Conservation (phyloP, 2,888 invertebrate species). For the Mystacides longicornis region DNA sequence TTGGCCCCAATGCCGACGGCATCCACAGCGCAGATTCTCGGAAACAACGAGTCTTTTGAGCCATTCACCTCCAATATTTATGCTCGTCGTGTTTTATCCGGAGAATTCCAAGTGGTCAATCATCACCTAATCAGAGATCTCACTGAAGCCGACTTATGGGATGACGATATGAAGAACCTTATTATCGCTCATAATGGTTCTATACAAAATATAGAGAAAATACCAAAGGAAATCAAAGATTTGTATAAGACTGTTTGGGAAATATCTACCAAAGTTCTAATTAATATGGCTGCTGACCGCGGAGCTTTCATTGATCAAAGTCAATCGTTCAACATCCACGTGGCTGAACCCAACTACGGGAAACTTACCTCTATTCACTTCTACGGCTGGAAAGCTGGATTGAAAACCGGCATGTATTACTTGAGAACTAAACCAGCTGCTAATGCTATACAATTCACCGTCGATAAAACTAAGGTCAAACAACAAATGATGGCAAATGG, state of each 20-base stretch:
- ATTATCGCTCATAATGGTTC: conserved; percentile 90
- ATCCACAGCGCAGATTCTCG: conserved; percentile 97
- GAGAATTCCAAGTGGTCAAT: conserved; percentile 95
- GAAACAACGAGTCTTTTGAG: conserved; percentile 97
- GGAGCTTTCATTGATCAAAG: conserved; percentile 99
- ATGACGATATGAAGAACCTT: conserved; percentile 90
- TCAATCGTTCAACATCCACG: conserved; percentile 95
- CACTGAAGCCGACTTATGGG: conserved; percentile 87
- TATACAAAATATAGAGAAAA: conserved; percentile 76
- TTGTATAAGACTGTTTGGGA: conserved; percentile 98
- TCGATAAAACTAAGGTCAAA: conserved; percentile 65
- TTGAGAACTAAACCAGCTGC: conserved; percentile 93
- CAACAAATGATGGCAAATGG: conserved; percentile 29
- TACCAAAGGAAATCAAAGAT: conserved; percentile 77
- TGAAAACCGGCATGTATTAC: conserved; percentile 99
- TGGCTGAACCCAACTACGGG: conserved; percentile 89
- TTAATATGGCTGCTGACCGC: conserved; percentile 96
- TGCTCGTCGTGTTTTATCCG: conserved; percentile 85
- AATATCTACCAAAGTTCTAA: conserved; percentile 83
- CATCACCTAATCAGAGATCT: conserved; percentile 91
- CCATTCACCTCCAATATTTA: conserved; percentile 98
- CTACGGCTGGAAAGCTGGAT: conserved; percentile 91
- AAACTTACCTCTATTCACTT: conserved; percentile 98
- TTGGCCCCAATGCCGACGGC: conserved; percentile 99
- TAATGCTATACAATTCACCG: conserved; percentile 95